phyloP scores from a whole-genome alignment of 2,113 vertebrate species.

The Chamaetylas fuelleborni region DNA sequence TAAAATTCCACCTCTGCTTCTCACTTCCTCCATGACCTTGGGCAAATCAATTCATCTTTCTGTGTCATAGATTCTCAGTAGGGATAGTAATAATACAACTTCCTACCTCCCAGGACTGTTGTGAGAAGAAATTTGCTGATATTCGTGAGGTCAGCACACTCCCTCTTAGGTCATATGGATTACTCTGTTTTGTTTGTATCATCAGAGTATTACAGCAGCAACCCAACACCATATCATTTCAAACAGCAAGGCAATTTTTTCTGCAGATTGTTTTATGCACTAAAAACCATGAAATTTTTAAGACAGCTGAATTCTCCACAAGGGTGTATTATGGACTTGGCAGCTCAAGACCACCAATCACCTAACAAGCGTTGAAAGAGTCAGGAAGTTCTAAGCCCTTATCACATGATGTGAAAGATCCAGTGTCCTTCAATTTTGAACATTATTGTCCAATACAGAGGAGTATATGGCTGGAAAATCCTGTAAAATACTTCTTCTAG shows the following conservation, averaged over 20 bases:
- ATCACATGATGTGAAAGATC: background rate
- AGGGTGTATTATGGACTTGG: background rate
- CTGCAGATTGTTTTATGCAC: background rate
- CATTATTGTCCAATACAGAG: background rate
- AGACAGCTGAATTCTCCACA: background rate
- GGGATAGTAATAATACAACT: constrained; percentile 38
- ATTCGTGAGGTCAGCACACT: background rate
- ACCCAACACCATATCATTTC: background rate
- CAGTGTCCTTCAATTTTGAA: background rate
- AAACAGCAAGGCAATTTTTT: background rate
- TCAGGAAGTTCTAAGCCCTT: background rate
- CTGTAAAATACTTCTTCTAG: background rate
- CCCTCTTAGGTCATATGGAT: background rate
- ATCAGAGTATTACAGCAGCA: background rate
- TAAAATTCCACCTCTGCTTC: background rate
- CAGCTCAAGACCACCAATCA: background rate
- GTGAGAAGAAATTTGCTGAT: constrained; percentile 15
- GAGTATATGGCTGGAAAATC: background rate
- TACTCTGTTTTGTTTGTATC: background rate
- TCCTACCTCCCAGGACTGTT: constrained; percentile 28
- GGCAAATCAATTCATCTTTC: constrained; percentile 52
- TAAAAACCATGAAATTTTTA: background rate
- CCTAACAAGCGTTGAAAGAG: background rate
- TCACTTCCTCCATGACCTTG: constrained; percentile 25
- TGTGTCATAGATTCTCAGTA: constrained; percentile 10